Evolutionary conservation across 2,113 vertebrate genomes (phyloP).

Genomic region (Epinephelus lanceolatus): DNA sequence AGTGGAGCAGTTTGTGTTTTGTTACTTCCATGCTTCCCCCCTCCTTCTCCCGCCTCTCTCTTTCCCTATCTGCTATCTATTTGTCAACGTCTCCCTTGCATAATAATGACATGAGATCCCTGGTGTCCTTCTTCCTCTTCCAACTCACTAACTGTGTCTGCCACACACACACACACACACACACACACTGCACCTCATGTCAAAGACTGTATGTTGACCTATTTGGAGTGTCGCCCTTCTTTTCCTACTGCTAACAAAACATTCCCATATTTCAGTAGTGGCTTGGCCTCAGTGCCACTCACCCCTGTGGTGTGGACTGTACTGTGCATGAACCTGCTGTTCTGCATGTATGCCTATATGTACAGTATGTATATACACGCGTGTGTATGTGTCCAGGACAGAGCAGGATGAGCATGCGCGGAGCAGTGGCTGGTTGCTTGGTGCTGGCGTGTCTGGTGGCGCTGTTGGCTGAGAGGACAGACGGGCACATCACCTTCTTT

Average conservation of each 20-base stretch:
- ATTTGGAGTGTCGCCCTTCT: conserved; percentile 28
- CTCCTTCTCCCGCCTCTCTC: neutral
- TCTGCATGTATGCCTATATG: neutral
- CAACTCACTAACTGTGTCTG: conserved; percentile 12
- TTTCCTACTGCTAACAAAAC: conserved; percentile 7
- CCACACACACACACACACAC: neutral
- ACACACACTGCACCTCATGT: conserved; percentile 13
- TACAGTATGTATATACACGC: conserved; percentile 5
- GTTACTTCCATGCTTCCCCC: conserved; percentile 14
- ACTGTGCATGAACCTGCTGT: conserved; percentile 5
- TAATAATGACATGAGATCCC: conserved; percentile 44
- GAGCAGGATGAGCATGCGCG: conserved; percentile 80
- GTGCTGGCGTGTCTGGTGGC: conserved; percentile 78
- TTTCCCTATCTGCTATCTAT: conserved; percentile 38
- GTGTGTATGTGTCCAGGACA: conserved; percentile 46
- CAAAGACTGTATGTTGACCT: conserved; percentile 35
- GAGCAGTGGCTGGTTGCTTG: conserved; percentile 72
- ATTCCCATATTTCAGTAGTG: neutral
- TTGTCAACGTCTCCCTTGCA: conserved; percentile 53
- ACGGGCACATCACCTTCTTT: conserved; percentile 89
- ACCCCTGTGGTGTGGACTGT: conserved; percentile 1
- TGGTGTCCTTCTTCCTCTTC: conserved; percentile 20
- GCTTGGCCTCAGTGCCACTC: conserved; percentile 15
- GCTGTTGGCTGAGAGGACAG: conserved; percentile 82
- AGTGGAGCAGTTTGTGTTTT: conserved; percentile 33